A percentile compares a stretch with the other conserved stretches of the same genome.
These are phyloP conservation scores for Platysteira castanea DNA, from an alignment of 2,113 vertebrate genomes.

Conservation along the genomic window DNA sequence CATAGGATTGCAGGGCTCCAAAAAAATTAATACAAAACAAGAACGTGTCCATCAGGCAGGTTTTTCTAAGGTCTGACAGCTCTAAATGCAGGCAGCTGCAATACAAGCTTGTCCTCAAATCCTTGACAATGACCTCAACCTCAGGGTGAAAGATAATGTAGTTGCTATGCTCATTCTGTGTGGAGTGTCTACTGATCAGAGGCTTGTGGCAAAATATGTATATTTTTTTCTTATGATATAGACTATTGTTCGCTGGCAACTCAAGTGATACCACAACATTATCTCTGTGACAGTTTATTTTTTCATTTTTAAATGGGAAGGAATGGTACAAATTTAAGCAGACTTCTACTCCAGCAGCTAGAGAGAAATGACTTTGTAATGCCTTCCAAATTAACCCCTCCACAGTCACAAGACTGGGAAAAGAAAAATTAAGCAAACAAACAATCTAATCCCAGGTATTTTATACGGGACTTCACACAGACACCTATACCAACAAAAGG, in stretches of 20 bases:
- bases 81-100: conserved; percentile 68
- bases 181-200: conserved; percentile 63
- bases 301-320: conserved; percentile 22
- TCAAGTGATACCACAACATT: conserved; percentile 54
- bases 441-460: not conserved
- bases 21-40: conserved; percentile 25
- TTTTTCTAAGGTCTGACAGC: conserved; percentile 66
- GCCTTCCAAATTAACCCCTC: conserved; percentile 38
- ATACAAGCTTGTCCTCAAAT: conserved; percentile 68
- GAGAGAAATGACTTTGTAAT: not conserved
- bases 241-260: conserved; percentile 50
- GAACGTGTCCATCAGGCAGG: conserved; percentile 51
- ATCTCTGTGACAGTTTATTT: conserved; percentile 53
- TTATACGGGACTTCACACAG: not conserved
- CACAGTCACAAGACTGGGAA: not conserved
- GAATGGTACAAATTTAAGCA: conserved; percentile 24
- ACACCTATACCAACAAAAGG: not conserved
- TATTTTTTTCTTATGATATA: conserved; percentile 51
- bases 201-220: conserved; percentile 53
- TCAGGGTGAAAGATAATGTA: conserved; percentile 71
- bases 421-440: not conserved
- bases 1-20: not conserved
- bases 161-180: conserved; percentile 61
- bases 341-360: not conserved
- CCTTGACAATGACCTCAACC: conserved; percentile 70